Percentiles rank a stretch among this genome's conserved stretches.
Evolutionary conservation across 2,113 vertebrate species (phyloP).

Genomic region (Typhlomys cinereus): DNA sequence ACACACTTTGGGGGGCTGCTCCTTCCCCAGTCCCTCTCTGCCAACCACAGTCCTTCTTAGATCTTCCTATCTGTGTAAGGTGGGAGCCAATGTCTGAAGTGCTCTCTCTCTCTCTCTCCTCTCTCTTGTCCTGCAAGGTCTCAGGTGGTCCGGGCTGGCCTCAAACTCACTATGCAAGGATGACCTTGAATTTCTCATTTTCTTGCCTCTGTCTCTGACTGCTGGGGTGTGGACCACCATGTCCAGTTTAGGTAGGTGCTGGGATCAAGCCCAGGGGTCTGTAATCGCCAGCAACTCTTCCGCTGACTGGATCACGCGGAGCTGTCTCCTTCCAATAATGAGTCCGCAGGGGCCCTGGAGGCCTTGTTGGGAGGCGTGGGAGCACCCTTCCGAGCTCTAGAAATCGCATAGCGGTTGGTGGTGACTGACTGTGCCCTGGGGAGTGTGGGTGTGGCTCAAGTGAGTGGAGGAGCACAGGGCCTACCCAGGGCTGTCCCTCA

Average conservation of each 20-base stretch:
- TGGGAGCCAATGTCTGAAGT: background rate
- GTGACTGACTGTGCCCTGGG: background rate
- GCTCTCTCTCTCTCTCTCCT: too few relatives aligned
- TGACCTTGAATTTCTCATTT: background rate
- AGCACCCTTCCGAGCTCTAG: background rate
- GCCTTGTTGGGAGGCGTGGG: background rate
- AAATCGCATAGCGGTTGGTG: background rate
- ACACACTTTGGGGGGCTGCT: background rate
- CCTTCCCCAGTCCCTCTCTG: background rate
- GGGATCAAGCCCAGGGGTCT: background rate
- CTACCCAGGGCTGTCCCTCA: background rate
- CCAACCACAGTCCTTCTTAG: background rate
- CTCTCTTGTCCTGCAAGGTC: background rate
- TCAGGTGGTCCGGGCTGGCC: background rate
- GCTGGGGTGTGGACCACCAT: background rate
- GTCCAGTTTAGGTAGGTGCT: background rate
- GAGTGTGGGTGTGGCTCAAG: background rate
- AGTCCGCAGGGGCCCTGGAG: background rate
- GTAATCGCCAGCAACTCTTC: background rate
- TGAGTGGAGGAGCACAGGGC: background rate
- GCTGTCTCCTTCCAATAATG: conserved; percentile 15
- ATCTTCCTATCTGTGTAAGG: background rate
- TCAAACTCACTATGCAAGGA: background rate
- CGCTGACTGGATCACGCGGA: too few relatives aligned
- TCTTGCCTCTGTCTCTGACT: background rate